These are phyloP conservation scores for Poeciliopsis turrubarensis DNA, from an alignment of 2,113 vertebrate genomes.

Conservation along the genomic window DNA sequence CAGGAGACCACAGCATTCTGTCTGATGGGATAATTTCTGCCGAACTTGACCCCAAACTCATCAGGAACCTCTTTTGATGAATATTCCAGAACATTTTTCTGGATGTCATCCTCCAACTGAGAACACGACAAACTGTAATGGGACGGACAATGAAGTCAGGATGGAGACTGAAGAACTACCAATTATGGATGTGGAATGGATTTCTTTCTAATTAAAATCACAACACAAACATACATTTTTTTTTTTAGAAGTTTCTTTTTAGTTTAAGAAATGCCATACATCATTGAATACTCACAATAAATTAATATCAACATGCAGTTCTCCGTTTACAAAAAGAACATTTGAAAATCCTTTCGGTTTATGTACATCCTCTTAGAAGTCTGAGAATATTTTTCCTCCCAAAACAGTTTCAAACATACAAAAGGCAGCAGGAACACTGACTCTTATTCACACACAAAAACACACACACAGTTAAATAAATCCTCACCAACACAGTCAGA, in stretches of 20 bases:
- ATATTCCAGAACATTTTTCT: neutral
- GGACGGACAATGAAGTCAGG: neutral
- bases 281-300: constrained; percentile 91
- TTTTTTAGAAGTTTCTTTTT: neutral
- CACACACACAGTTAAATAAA: constrained; percentile 31
- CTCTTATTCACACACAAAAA: constrained; percentile 24
- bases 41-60: constrained; percentile 27
- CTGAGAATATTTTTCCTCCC: constrained; percentile 63
- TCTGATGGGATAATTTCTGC: neutral
- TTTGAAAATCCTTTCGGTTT: constrained; percentile 82
- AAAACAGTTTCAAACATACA: constrained; percentile 78
- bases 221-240: neutral
- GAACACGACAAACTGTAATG: neutral
- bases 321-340: constrained; percentile 88
- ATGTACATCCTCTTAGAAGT: constrained; percentile 86
- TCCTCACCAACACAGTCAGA: constrained; percentile 13
- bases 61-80: constrained; percentile 6
- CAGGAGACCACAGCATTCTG: too few species aligned
- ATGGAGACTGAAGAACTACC: neutral
- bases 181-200: neutral
- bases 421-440: constrained; percentile 65
- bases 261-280: constrained; percentile 67
- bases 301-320: constrained; percentile 92
- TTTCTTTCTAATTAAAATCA: neutral
- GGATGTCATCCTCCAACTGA: constrained; percentile 3